Percentiles rank a stretch among this genome's conserved stretches.
These are phyloP conservation scores for Acronicta alni DNA, from an alignment of 2,888 invertebrate genomes.

Conservation along the genomic window DNA sequence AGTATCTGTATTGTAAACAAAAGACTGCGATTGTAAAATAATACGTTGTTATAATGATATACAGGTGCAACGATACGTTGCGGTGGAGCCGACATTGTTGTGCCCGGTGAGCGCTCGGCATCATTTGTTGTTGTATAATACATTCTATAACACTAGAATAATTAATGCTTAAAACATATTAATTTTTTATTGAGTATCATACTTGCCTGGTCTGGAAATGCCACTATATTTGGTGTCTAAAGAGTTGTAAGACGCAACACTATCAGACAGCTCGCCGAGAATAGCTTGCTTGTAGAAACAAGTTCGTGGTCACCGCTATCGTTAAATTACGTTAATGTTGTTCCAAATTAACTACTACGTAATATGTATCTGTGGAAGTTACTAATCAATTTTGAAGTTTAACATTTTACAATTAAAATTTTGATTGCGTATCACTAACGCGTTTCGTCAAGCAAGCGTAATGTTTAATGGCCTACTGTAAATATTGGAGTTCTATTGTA, in stretches of 20 bases:
- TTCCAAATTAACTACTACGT: conserved; percentile 42
- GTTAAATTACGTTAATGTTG: conserved; percentile 29
- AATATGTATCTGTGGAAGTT: conserved; percentile 41
- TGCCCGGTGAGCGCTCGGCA: conserved; percentile 50
- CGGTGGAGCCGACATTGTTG: conserved; percentile 29
- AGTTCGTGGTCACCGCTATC: conserved; percentile 18
- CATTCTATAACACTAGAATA: conserved; percentile 72
- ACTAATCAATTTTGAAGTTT: conserved; percentile 41
- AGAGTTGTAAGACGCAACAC: conserved; percentile 13
- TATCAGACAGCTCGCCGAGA: conserved; percentile 32
- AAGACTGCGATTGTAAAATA: conserved; percentile 52
- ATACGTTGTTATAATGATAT: conserved; percentile 45
- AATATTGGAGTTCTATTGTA: conserved; percentile 49
- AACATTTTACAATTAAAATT: conserved; percentile 28
- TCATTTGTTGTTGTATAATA: conserved; percentile 73
- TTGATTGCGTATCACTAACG: conserved; percentile 18
- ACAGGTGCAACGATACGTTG: conserved; percentile 37
- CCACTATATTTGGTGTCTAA: conserved; percentile 33
- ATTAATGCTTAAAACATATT: conserved; percentile 71
- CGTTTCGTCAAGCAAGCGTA: conserved; percentile 27
- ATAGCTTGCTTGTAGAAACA: conserved; percentile 13
- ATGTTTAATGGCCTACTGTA: conserved; percentile 55
- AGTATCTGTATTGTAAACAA: conserved; percentile 51
- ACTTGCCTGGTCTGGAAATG: conserved; percentile 49
- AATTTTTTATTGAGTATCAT: conserved; percentile 55